Conservation (phyloP, 2,797 vertebrate species). For the Lithobates pipiens region DNA sequence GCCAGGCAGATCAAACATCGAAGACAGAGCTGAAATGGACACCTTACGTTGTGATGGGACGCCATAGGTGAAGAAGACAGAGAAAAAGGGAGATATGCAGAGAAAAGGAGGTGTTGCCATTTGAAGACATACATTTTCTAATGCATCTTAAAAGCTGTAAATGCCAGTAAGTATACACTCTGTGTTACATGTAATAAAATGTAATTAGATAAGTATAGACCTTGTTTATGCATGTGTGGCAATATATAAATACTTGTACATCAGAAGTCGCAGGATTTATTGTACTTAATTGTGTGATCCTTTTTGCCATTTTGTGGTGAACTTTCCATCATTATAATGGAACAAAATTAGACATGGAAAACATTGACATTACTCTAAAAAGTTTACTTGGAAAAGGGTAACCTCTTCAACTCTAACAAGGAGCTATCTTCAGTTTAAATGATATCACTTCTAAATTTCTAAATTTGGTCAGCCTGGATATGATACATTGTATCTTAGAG, state of each 20-base stretch:
- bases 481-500: too few species aligned
- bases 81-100: neutral
- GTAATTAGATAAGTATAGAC: neutral
- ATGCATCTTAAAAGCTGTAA: conserved; percentile 30
- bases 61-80: conserved; percentile 15
- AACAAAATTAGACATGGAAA: neutral
- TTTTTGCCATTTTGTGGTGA: neutral
- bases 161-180: conserved; percentile 18
- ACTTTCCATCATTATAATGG: neutral
- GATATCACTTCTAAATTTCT: too few species aligned
- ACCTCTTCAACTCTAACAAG: too few species aligned
- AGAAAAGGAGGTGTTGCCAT: conserved; percentile 19
- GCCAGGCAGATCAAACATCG: conserved; percentile 58
- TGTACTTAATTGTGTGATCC: neutral
- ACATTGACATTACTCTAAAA: neutral
- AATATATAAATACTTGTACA: neutral
- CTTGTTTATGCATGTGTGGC: neutral
- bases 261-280: neutral
- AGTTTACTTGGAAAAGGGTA: neutral
- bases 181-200: neutral
- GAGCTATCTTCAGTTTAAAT: too few species aligned
- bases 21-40: conserved; percentile 52
- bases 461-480: too few species aligned
- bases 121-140: neutral
- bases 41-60: conserved; percentile 50